Evolutionary conservation across 2,113 vertebrate genomes (phyloP), one percentile per base, ranked within the genome.

Genomic region (Sphaerodactylus townsendi): DNA sequence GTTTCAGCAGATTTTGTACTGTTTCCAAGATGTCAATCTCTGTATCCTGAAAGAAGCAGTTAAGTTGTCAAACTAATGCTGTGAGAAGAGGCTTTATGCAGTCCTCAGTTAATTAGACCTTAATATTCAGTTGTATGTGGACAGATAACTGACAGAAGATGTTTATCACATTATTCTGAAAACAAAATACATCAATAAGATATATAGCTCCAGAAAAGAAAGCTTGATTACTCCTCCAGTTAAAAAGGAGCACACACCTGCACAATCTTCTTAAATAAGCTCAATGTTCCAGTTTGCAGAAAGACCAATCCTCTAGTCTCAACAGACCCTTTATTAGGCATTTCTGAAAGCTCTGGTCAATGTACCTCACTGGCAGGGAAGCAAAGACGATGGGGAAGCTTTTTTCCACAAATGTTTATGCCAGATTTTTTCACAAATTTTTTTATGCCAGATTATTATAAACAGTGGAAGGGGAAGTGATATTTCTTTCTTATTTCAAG

Each of bases 1-100:
- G 98, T 14, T 90, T 96, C 90, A 99, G 92, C 77, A 99, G 93
- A 91, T 99, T 99, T 94, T 98, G 97, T 11, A 99, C 90, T 1
- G 98, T 99, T 90, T 97, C 96, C 89, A 99, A 93, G 91, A 99
- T 97, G 90, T 99, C 98, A 64, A 98, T 89, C 93, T 98, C 97
- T 1, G 97, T 98, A 91, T 97, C 97, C 99, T 99, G 88, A 79
- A 94, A 88, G 65, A 93, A 64, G 92, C 0, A 78, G 5, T 3
- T 5, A 77, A 1, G 35, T 1, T 82, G 56, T 68, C 74, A 88
- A 69, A 87, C 79, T 85, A 62, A 62, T 85, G 87, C 41, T 33
- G 53, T 77, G 9, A n/a, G 14, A 88, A 75, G 3, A 30, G 72
- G 9, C 44, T 86, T 86, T 56, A 83, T 86, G 66, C 65, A 48